Evolutionary conservation across 2,888 invertebrate genomes (phyloP).

Genomic region (Acanthococcus lagerstroemiae): DNA sequence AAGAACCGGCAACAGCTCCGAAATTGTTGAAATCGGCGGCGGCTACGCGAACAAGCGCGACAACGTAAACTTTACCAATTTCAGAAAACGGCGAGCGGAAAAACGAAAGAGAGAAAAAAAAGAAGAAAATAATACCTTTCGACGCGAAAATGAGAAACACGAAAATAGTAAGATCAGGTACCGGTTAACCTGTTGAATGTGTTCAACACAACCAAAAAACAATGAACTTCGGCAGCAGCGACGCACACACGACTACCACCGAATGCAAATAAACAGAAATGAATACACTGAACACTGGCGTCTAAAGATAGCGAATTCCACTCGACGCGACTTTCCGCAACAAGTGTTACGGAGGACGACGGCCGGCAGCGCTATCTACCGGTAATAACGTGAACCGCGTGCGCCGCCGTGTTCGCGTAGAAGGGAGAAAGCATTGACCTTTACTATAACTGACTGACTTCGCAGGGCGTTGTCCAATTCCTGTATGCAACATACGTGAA

Average conservation of each 20-base stretch:
- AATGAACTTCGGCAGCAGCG: background rate
- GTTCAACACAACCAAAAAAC: background rate
- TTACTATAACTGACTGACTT: constrained; percentile 11
- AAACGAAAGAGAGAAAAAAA: background rate
- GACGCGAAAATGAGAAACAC: background rate
- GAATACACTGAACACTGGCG: background rate
- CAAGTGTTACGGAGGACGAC: background rate
- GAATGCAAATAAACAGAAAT: constrained; percentile 1
- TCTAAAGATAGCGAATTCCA: constrained; percentile 3
- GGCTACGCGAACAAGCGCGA: background rate
- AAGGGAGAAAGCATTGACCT: constrained; percentile 15
- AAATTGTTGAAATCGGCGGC: background rate
- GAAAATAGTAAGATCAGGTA: background rate
- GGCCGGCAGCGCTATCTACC: background rate
- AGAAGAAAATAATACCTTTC: background rate
- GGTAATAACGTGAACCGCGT: constrained; percentile 3
- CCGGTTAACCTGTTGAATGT: constrained; percentile 16
- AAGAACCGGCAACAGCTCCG: too few relatives aligned
- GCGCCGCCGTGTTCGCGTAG: background rate
- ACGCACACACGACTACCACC: background rate
- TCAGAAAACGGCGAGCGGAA: background rate
- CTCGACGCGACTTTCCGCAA: background rate
- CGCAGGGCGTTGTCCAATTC: constrained; percentile 4
- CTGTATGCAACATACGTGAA: background rate
- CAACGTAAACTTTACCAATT: background rate